phyloP scores from a whole-genome alignment of 2,888 invertebrate species.

The Drosophila paracracens region DNA sequence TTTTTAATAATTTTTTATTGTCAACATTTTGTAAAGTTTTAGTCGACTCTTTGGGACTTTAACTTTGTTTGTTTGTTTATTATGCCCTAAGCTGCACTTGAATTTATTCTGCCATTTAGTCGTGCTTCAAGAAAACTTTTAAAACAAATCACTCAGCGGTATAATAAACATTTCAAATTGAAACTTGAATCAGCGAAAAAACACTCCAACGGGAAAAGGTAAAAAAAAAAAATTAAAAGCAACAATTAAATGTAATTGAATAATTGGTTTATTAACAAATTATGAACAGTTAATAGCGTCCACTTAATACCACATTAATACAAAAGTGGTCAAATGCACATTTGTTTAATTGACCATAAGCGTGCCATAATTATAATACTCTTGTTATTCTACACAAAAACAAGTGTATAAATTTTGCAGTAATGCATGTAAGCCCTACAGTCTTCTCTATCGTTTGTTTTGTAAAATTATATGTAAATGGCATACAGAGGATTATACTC shows the following conservation, averaged over 20 bases:
- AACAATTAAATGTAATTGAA: not conserved
- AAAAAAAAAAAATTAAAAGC: too few relatives aligned
- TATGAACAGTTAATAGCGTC: not conserved
- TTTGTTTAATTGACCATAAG: constrained; percentile 3
- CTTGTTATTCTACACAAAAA: not conserved
- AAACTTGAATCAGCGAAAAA: constrained; percentile 14
- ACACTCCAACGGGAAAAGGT: not conserved
- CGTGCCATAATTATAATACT: not conserved
- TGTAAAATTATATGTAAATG: constrained; percentile 13
- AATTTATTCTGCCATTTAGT: constrained; percentile 27
- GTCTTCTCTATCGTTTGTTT: not conserved
- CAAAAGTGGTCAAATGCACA: not conserved
- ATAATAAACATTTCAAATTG: constrained; percentile 35
- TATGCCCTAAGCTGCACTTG: constrained; percentile 21
- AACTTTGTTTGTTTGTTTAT: constrained; percentile 17
- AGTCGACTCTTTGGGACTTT: constrained; percentile 7
- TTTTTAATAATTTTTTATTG: constrained; percentile 73
- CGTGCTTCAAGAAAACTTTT: constrained; percentile 13
- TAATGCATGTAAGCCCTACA: not conserved
- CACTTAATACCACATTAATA: constrained; percentile 9
- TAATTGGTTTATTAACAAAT: not conserved
- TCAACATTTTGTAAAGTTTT: constrained; percentile 47
- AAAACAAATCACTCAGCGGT: constrained; percentile 13
- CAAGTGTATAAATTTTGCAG: not conserved
- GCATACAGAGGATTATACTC: constrained; percentile 16